These are phyloP conservation scores for Parapristionchus giblindavisi DNA, from an alignment of 2,888 invertebrate species.

Conservation along the genomic window DNA sequence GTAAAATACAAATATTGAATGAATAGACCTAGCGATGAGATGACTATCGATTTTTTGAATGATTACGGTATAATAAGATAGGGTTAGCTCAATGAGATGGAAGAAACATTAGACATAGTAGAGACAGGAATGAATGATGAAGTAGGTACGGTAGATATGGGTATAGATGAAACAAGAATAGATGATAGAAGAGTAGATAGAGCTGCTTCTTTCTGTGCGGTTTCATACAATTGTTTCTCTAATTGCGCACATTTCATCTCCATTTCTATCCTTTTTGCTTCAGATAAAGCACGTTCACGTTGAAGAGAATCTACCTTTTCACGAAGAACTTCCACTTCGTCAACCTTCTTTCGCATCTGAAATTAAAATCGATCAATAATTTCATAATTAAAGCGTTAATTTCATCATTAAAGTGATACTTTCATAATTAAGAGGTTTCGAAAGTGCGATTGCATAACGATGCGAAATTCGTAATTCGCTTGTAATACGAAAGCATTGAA, in stretches of 20 bases:
- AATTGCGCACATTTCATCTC: slow-evolving; percentile 2
- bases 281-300: slow-evolving; percentile 20
- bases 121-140: background rate
- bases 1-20: no score
- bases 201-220: slow-evolving; percentile 15
- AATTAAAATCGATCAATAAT: background rate
- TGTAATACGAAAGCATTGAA: background rate
- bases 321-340: slow-evolving; percentile 49
- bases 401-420: background rate
- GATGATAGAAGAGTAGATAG: background rate
- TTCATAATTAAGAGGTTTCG: background rate
- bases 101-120: no score
- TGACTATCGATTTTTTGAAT: no score
- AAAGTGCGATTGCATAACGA: background rate
- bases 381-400: background rate
- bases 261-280: background rate
- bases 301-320: slow-evolving; percentile 47
- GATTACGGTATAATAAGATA: no score
- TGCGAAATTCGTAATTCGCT: background rate
- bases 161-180: slow-evolving; percentile 5
- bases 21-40: no score
- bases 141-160: slow-evolving; percentile 19
- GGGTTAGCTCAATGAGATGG: no score
- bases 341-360: slow-evolving; percentile 56
- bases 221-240: background rate